Evolutionary conservation across 2,113 vertebrate species (phyloP).

Genomic region (Antigone vipio): DNA sequence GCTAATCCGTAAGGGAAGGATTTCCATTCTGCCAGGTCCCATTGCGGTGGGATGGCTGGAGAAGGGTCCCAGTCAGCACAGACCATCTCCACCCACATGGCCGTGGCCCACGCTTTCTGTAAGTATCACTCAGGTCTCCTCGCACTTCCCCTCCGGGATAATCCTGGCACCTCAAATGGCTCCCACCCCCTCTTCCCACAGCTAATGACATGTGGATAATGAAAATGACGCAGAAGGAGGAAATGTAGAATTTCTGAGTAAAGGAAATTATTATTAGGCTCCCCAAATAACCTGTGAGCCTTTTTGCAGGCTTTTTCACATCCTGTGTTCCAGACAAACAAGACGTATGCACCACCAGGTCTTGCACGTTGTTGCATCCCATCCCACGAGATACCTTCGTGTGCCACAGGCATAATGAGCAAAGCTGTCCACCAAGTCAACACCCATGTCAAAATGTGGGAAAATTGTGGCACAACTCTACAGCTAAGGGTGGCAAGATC

Average conservation of each 20-base stretch:
- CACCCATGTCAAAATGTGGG: rapidly evolving
- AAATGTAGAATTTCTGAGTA: neutral
- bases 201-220: neutral
- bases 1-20: neutral
- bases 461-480: neutral
- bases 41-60: rapidly evolving
- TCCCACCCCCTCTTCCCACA: neutral
- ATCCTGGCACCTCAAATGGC: neutral
- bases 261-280: neutral
- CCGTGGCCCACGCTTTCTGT: rapidly evolving
- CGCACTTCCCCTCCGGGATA: neutral
- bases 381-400: rapidly evolving
- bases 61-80: neutral
- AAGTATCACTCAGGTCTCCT: neutral
- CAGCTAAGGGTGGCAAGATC: neutral
- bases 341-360: rapidly evolving
- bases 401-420: neutral
- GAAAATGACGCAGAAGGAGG: neutral
- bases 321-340: neutral
- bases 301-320: neutral
- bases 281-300: neutral
- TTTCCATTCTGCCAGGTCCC: neutral
- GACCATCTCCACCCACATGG: neutral
- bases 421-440: neutral
- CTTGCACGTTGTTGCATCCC: neutral